Evolutionary conservation across 2,888 invertebrate species (phyloP).

Genomic region (Eugnorisma glareosa): DNA sequence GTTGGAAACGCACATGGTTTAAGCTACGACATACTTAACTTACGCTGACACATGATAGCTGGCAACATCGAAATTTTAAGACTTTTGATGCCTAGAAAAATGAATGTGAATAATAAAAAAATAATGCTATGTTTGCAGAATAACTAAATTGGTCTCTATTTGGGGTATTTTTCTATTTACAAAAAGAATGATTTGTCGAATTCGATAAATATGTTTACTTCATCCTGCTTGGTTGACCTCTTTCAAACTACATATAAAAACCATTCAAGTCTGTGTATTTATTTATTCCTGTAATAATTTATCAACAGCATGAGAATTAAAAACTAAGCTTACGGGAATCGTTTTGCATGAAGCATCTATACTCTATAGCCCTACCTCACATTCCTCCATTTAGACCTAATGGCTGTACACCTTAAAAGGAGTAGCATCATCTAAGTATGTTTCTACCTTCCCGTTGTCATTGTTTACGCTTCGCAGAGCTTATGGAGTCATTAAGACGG

Average conservation of each 20-base stretch:
- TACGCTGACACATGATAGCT: slow-evolving; percentile 39
- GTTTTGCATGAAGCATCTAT: slow-evolving; percentile 15
- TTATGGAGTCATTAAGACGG: slow-evolving; percentile 76
- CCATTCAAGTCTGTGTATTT: not conserved
- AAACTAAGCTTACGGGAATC: not conserved
- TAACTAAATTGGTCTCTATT: not conserved
- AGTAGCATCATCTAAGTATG: slow-evolving; percentile 65
- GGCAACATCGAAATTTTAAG: not conserved
- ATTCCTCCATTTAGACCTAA: slow-evolving; percentile 21
- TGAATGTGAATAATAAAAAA: not conserved
- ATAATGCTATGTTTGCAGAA: not conserved
- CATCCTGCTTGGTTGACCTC: not conserved
- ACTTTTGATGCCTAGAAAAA: not conserved
- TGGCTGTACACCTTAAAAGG: slow-evolving; percentile 40
- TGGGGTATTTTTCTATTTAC: not conserved
- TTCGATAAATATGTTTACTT: not conserved
- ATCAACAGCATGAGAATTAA: not conserved
- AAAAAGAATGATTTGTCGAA: not conserved
- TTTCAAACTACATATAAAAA: not conserved
- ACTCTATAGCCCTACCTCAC: not conserved
- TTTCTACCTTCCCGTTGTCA: slow-evolving; percentile 74
- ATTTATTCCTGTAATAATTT: not conserved
- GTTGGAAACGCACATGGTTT: slow-evolving; percentile 68
- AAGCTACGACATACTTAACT: slow-evolving; percentile 55
- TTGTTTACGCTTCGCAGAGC: slow-evolving; percentile 78